phyloP scores from a whole-genome alignment of 2,797 vertebrate genomes.

The Erethizon dorsatum region DNA sequence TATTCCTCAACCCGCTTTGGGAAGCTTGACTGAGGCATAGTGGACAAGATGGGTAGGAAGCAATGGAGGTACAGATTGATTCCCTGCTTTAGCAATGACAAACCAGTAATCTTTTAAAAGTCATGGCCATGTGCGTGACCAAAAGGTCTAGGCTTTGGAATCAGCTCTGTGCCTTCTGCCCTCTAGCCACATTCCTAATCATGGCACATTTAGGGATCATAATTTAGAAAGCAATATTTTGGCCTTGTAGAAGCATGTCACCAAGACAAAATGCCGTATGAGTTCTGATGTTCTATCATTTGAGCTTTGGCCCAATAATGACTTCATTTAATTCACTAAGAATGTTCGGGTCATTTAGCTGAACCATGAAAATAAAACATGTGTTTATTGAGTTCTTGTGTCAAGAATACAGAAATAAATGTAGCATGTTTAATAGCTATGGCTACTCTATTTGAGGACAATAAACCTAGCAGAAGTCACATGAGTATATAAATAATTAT shows the following conservation, averaged over 20 bases:
- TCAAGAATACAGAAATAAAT: constrained; percentile 29
- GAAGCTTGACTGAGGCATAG: neutral
- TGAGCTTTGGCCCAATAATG: constrained; percentile 65
- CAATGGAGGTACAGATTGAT: neutral
- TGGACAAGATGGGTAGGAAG: neutral
- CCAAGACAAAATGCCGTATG: constrained; percentile 40
- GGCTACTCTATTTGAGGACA: neutral
- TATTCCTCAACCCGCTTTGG: neutral
- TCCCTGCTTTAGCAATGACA: neutral
- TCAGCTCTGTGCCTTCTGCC: neutral
- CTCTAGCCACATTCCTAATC: neutral
- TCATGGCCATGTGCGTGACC: neutral
- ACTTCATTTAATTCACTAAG: constrained; percentile 74
- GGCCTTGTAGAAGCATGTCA: neutral
- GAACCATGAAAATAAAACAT: constrained; percentile 74
- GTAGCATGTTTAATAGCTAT: constrained; percentile 48
- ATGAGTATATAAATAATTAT: constrained; percentile 51
- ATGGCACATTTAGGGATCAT: constrained; percentile 15
- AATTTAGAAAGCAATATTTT: constrained; percentile 45
- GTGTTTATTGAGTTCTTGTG: constrained; percentile 59
- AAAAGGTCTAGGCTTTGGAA: neutral
- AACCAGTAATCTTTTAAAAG: constrained; percentile 3
- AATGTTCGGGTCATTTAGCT: constrained; percentile 63
- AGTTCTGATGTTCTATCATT: constrained; percentile 64
- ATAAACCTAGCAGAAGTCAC: constrained; percentile 36